Conservation (phyloP, 2,113 vertebrate species). For the Myrmecophaga tridactyla region DNA sequence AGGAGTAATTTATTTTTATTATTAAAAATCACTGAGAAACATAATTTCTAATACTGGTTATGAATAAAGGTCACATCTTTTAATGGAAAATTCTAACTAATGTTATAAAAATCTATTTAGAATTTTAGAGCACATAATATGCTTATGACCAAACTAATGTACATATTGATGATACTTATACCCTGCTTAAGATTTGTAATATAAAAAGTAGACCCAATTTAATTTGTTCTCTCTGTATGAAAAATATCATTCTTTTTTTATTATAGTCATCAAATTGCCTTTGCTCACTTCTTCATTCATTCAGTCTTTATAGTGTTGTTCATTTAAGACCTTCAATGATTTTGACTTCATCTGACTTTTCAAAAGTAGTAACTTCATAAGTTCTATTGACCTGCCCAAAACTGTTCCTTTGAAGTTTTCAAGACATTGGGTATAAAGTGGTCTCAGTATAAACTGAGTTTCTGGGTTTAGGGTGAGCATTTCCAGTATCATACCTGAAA, state of each 20-base stretch:
- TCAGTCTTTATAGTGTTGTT: background rate
- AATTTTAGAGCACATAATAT: conserved; percentile 5
- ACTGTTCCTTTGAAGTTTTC: background rate
- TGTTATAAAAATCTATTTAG: conserved; percentile 31
- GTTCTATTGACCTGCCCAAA: background rate
- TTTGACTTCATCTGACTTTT: background rate
- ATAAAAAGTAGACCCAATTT: background rate
- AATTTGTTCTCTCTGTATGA: background rate
- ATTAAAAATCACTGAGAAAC: conserved; percentile 39
- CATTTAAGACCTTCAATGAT: background rate
- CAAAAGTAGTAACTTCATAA: background rate
- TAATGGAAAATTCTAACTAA: conserved; percentile 48
- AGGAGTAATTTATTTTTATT: conserved; percentile 40
- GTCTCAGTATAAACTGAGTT: background rate
- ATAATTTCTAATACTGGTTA: background rate
- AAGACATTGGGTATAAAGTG: background rate
- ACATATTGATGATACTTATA: background rate
- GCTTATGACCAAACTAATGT: background rate
- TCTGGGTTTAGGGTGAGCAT: background rate
- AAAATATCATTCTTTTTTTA: background rate
- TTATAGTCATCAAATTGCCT: background rate
- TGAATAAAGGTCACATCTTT: background rate
- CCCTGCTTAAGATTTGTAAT: background rate
- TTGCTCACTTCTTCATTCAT: background rate
- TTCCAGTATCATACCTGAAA: background rate